phyloP scores from a whole-genome alignment of 2,797 vertebrate genomes.

The Austrolebias charrua region DNA sequence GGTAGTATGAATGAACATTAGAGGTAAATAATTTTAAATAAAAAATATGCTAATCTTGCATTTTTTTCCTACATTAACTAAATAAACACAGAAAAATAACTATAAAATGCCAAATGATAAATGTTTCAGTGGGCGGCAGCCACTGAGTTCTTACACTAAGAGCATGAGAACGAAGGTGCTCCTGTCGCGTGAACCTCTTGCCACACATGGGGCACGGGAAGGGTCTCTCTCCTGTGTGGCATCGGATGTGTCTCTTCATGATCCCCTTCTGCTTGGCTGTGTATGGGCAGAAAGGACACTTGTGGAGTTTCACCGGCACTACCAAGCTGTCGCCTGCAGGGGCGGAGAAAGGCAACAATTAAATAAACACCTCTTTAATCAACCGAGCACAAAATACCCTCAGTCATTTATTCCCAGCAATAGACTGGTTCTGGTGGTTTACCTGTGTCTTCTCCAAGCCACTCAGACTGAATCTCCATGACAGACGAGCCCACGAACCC shows the following conservation, averaged over 20 bases:
- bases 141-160: conserved; percentile 85
- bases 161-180: conserved; percentile 94
- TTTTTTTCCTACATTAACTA: too few species aligned
- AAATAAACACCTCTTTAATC: background rate
- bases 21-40: too few species aligned
- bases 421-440: conserved; percentile 41
- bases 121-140: too few species aligned
- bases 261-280: conserved; percentile 98
- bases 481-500: conserved; percentile 82
- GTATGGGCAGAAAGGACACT: conserved; percentile 96
- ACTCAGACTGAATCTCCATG: conserved; percentile 91
- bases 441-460: conserved; percentile 96
- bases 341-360: conserved; percentile 31
- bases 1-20: too few species aligned
- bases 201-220: conserved; percentile 96
- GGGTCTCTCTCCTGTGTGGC: conserved; percentile 95
- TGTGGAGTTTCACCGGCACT: conserved; percentile 94
- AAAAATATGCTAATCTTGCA: too few species aligned
- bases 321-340: conserved; percentile 87
- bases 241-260: conserved; percentile 95
- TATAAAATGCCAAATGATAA: too few species aligned
- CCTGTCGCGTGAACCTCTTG: conserved; percentile 95
- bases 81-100: too few species aligned
- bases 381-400: background rate
- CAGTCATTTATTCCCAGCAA: background rate